These are phyloP conservation scores for Pangasius krempfi DNA, from an alignment of 2,797 vertebrate species.

Conservation along the genomic window DNA sequence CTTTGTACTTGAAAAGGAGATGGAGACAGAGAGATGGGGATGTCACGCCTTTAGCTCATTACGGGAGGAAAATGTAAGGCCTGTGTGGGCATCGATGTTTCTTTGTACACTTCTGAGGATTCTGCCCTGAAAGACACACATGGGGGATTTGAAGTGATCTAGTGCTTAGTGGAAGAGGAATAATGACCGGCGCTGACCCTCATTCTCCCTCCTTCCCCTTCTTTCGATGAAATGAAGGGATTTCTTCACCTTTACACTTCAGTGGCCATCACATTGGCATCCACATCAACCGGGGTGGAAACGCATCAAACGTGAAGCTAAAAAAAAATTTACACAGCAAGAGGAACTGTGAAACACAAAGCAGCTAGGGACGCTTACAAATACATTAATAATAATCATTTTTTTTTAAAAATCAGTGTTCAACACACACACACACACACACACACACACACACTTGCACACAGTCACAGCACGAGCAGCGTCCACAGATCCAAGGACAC, in stretches of 20 bases:
- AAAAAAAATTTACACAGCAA: background rate
- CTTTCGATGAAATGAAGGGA: slow-evolving; percentile 35
- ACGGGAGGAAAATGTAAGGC: slow-evolving; percentile 39
- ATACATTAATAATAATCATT: background rate
- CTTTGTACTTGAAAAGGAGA: slow-evolving; percentile 35
- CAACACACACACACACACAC: background rate
- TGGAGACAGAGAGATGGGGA: slow-evolving; percentile 22
- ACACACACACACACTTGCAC: slow-evolving; percentile 5
- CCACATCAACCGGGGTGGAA: background rate
- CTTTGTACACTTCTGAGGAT: slow-evolving; percentile 49
- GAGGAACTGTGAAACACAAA: background rate
- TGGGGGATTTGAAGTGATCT: slow-evolving; percentile 51
- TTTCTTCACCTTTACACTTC: slow-evolving; percentile 51
- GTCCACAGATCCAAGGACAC: slow-evolving; percentile 11
- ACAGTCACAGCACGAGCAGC: background rate
- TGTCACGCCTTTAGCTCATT: slow-evolving; percentile 48
- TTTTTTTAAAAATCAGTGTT: background rate
- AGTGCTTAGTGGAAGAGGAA: slow-evolving; percentile 48
- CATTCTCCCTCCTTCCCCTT: slow-evolving; percentile 11
- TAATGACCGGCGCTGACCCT: slow-evolving; percentile 54
- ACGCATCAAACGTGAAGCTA: slow-evolving; percentile 19
- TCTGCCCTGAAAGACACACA: slow-evolving; percentile 46
- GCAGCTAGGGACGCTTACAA: background rate
- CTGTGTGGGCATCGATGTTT: slow-evolving; percentile 47
- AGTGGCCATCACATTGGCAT: slow-evolving; percentile 28